Evolutionary conservation across 2,113 vertebrate species (phyloP).

Genomic region (Microtus oregoni): DNA sequence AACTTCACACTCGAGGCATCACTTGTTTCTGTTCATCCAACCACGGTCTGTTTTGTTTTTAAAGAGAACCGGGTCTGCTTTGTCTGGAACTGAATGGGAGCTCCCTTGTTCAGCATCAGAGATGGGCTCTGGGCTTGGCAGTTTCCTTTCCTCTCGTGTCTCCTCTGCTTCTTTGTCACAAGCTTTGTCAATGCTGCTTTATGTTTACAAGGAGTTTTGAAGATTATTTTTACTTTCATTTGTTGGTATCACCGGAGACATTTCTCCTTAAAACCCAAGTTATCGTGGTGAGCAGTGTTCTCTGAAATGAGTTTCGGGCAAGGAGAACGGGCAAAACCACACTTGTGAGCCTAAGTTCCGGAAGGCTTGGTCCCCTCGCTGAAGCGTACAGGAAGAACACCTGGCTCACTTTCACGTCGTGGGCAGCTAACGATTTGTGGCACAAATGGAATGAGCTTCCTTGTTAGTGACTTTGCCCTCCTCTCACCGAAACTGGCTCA

Average conservation of each 20-base stretch:
- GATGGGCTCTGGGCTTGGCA: neutral
- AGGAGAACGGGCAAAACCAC: conserved; percentile 44
- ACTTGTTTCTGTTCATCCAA: conserved; percentile 47
- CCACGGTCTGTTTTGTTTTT: neutral
- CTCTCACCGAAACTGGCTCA: conserved; percentile 25
- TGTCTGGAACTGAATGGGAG: neutral
- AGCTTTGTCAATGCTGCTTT: neutral
- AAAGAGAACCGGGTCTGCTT: neutral
- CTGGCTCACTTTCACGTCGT: conserved; percentile 1
- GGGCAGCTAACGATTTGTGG: conserved; percentile 21
- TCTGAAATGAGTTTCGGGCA: conserved; percentile 68
- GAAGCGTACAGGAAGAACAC: conserved; percentile 16
- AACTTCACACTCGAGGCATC: conserved; percentile 42
- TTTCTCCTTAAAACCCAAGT: conserved; percentile 71
- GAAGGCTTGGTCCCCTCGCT: neutral
- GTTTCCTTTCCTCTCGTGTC: conserved; percentile 14
- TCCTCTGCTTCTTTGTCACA: neutral
- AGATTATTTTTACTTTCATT: conserved; percentile 77
- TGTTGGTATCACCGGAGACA: conserved; percentile 56
- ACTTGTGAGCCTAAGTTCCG: neutral
- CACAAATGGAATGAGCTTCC: neutral
- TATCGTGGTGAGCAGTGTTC: neutral
- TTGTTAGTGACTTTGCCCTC: neutral
- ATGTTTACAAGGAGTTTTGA: conserved; percentile 61
- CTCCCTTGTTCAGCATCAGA: neutral